phyloP scores from a whole-genome alignment of 2,888 invertebrate species.

The Ophioninae sp. region DNA sequence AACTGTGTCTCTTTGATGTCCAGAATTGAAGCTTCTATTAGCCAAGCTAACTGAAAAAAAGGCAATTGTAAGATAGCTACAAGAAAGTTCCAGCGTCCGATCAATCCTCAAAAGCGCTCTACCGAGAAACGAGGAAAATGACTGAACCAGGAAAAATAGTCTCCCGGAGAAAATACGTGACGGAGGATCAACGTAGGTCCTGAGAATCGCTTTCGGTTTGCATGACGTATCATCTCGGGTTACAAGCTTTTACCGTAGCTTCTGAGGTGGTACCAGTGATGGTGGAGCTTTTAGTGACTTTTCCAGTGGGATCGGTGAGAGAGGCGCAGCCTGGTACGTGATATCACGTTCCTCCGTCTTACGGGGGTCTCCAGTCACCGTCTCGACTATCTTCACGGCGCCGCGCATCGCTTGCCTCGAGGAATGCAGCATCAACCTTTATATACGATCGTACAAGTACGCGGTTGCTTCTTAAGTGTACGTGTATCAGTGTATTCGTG shows the following conservation, averaged over 20 bases:
- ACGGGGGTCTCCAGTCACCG: constrained; percentile 69
- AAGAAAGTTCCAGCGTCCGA: constrained; percentile 26
- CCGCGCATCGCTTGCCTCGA: constrained; percentile 75
- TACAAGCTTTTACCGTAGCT: constrained; percentile 39
- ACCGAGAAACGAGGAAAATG: constrained; percentile 37
- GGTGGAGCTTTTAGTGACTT: constrained; percentile 46
- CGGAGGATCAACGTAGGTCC: constrained; percentile 39
- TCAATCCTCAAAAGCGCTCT: constrained; percentile 28
- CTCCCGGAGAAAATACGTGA: constrained; percentile 51
- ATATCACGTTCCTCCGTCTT: constrained; percentile 72
- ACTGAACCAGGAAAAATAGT: constrained; percentile 51
- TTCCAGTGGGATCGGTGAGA: constrained; percentile 18
- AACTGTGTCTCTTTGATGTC: background rate
- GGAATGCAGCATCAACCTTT: constrained; percentile 74
- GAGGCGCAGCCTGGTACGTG: constrained; percentile 53
- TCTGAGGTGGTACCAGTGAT: constrained; percentile 31
- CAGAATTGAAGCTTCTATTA: background rate
- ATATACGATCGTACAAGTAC: constrained; percentile 22
- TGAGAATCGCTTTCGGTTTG: constrained; percentile 42
- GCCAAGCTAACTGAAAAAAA: background rate
- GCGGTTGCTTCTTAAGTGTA: constrained; percentile 1
- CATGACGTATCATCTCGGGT: constrained; percentile 50
- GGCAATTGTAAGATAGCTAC: constrained; percentile 22
- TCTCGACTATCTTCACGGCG: constrained; percentile 65
- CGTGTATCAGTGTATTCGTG: constrained; percentile 2